A percentile compares a stretch with the other conserved stretches of the same genome.
Conservation (phyloP, 1,140 invertebrate genomes). For the Zaprionus africanus region DNA sequence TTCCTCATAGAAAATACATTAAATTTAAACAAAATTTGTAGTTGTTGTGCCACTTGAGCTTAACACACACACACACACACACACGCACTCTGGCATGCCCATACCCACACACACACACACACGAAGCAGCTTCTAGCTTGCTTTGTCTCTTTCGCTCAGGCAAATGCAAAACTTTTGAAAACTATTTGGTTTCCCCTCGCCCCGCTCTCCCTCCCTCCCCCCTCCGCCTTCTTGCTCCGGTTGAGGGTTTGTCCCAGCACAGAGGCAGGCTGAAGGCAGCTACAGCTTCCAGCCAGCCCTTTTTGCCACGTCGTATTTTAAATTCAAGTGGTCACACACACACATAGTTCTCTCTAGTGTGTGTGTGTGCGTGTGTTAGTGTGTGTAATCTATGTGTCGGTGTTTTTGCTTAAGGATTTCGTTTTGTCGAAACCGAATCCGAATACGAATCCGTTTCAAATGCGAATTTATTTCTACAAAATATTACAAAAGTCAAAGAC, state of each 20-base stretch:
- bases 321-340: constrained; percentile 75
- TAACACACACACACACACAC: constrained; percentile 59
- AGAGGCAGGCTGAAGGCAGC: neutral
- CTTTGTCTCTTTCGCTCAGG: constrained; percentile 26
- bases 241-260: neutral
- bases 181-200: constrained; percentile 54
- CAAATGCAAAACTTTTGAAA: constrained; percentile 81
- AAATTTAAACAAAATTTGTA: constrained; percentile 82
- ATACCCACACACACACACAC: constrained; percentile 16
- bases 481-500: constrained; percentile 84
- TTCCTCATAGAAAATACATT: constrained; percentile 83
- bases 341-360: neutral
- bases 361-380: constrained; percentile 7
- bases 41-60: constrained; percentile 75
- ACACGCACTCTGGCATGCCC: neutral
- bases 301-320: constrained; percentile 81
- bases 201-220: no score
- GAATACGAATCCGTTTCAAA: constrained; percentile 82
- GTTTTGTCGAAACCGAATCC: constrained; percentile 65
- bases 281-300: constrained; percentile 44
- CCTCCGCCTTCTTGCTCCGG: no score
- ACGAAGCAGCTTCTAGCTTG: constrained; percentile 8
- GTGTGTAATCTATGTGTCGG: constrained; percentile 30
- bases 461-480: constrained; percentile 83
- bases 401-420: constrained; percentile 80